A percentile compares a stretch with the other conserved stretches of the same genome.
Conservation (phyloP, 2,888 invertebrate species). For the Miltochrista miniata region DNA sequence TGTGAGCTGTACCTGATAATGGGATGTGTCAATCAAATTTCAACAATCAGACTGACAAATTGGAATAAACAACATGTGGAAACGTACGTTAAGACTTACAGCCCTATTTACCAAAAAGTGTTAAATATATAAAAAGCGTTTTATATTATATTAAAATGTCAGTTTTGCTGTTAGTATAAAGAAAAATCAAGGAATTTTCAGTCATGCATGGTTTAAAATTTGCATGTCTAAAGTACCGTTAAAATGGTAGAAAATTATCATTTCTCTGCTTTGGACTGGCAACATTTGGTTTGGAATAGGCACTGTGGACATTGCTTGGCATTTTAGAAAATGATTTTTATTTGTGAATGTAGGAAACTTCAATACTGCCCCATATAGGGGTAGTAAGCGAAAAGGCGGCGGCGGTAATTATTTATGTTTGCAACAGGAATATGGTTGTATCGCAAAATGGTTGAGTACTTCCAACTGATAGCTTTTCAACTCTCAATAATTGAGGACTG, state of each 20-base stretch:
- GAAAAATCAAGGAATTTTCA: background rate
- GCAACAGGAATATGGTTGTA: background rate
- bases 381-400: too few species aligned
- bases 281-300: conserved; percentile 8
- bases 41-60: conserved; percentile 12
- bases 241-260: conserved; percentile 32
- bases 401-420: too few species aligned
- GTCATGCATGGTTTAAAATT: background rate
- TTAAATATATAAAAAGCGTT: too few species aligned
- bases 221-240: background rate
- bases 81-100: too few species aligned
- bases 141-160: too few species aligned
- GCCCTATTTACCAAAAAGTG: too few species aligned
- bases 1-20: conserved; percentile 34
- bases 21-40: conserved; percentile 14
- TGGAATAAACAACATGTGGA: background rate
- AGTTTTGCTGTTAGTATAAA: too few species aligned
- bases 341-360: too few species aligned
- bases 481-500: background rate
- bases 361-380: too few species aligned
- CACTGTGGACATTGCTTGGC: conserved; percentile 4
- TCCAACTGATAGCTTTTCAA: conserved; percentile 12
- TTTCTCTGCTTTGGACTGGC: conserved; percentile 21
- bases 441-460: background rate
- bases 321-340: too few species aligned